Conservation (phyloP, 2,113 vertebrate genomes). For the Ifrita kowaldi region DNA sequence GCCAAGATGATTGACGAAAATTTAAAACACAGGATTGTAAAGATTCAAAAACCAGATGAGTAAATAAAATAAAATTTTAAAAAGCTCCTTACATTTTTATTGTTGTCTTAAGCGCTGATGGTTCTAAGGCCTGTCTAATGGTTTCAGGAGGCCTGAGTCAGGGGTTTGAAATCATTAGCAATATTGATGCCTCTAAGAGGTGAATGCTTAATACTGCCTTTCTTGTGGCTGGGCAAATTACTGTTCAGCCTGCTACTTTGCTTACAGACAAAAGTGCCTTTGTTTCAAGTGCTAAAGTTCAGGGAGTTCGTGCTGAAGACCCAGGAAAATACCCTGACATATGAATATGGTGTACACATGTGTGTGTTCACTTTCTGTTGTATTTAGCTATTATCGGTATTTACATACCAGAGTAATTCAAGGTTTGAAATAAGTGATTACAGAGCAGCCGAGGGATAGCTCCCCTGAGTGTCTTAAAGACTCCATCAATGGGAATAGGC, state of each 20-base stretch:
- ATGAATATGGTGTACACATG: not conserved
- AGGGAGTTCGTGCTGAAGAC: not conserved
- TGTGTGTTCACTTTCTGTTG: not conserved
- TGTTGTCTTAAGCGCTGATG: not conserved
- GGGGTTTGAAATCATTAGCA: constrained; percentile 47
- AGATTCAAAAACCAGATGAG: constrained; percentile 11
- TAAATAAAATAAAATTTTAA: not conserved
- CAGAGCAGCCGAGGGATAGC: not conserved
- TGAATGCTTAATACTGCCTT: not conserved
- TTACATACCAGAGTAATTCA: constrained; percentile 11
- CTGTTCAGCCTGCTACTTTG: not conserved
- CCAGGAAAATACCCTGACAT: not conserved
- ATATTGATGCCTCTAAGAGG: constrained; percentile 22
- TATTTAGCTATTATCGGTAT: not conserved
- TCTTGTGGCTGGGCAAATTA: not conserved
- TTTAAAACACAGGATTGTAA: not conserved
- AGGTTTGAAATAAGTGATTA: not conserved
- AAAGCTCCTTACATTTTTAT: not conserved
- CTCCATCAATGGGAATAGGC: not conserved
- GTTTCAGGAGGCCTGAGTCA: constrained; percentile 23
- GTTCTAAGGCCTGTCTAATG: not conserved
- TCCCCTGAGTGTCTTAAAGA: not conserved
- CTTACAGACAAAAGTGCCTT: not conserved
- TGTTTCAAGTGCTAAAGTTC: not conserved
- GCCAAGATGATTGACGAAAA: not conserved